Conservation (phyloP, 2,113 vertebrate genomes). For the Apistogramma diplotaenia region DNA sequence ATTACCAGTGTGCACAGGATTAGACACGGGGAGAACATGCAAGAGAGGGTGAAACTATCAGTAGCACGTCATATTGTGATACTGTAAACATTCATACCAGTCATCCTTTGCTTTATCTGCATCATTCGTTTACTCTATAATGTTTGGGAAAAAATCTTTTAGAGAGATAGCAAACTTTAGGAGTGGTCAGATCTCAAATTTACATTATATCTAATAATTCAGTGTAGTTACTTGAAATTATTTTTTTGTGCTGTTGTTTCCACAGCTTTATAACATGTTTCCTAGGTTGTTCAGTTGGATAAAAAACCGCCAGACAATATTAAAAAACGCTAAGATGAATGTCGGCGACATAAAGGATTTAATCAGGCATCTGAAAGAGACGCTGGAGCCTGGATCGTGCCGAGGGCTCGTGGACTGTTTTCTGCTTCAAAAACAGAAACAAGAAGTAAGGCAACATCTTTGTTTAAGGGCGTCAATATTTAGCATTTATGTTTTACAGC, state of each 20-base stretch:
- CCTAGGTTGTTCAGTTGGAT: slow-evolving; percentile 57
- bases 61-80: too few relatives aligned
- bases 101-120: too few relatives aligned
- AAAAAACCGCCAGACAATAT: slow-evolving; percentile 21
- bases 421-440: slow-evolving; percentile 55
- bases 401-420: slow-evolving; percentile 71
- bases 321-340: not conserved
- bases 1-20: not conserved
- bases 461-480: not conserved
- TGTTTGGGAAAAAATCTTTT: too few relatives aligned
- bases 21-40: too few relatives aligned
- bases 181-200: not conserved
- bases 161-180: too few relatives aligned
- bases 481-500: not conserved
- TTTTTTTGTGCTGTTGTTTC: not conserved
- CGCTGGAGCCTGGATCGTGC: slow-evolving; percentile 46
- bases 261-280: slow-evolving; percentile 72
- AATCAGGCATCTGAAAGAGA: slow-evolving; percentile 45
- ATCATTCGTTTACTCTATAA: too few relatives aligned
- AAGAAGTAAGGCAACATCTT: slow-evolving; percentile 28
- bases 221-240: not conserved
- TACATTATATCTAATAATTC: not conserved
- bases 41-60: too few relatives aligned
- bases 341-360: slow-evolving; percentile 6
- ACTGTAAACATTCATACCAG: too few relatives aligned